phyloP scores from a whole-genome alignment of 2,113 vertebrate genomes.

The Montifringilla adamsi region DNA sequence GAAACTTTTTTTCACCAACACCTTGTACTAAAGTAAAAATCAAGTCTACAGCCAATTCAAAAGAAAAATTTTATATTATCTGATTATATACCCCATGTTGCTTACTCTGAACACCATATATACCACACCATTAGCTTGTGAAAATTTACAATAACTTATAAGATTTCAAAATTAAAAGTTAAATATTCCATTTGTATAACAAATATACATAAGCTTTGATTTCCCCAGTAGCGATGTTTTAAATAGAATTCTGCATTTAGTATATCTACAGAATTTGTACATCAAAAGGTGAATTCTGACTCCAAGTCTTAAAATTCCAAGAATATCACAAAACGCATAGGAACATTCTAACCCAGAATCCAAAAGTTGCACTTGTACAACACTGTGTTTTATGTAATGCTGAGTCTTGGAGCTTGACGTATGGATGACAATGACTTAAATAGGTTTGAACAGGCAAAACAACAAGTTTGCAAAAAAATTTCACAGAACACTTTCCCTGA shows the following conservation, averaged over 20 bases:
- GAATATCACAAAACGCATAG: neutral
- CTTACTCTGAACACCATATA: neutral
- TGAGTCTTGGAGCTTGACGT: neutral
- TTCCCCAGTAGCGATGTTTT: neutral
- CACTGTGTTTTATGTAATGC: neutral
- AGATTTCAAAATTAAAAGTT: neutral
- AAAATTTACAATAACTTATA: neutral
- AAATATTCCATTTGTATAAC: neutral
- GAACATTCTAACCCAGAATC: neutral
- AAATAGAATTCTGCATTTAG: neutral
- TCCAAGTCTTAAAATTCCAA: neutral
- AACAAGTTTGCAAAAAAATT: neutral
- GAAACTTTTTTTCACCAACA: neutral
- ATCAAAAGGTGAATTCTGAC: neutral
- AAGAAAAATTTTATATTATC: accelerated
- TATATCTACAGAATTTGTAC: neutral
- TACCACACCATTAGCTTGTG: neutral
- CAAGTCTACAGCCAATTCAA: neutral
- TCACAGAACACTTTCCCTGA: neutral
- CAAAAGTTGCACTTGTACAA: neutral
- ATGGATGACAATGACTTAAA: neutral
- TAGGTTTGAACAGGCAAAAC: neutral
- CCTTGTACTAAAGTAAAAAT: neutral
- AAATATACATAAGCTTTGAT: neutral
- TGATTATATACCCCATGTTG: neutral